Percentiles rank a stretch among this genome's conserved stretches.
phyloP scores from a whole-genome alignment of 2,113 vertebrate species.

The Athene cunicularia region DNA sequence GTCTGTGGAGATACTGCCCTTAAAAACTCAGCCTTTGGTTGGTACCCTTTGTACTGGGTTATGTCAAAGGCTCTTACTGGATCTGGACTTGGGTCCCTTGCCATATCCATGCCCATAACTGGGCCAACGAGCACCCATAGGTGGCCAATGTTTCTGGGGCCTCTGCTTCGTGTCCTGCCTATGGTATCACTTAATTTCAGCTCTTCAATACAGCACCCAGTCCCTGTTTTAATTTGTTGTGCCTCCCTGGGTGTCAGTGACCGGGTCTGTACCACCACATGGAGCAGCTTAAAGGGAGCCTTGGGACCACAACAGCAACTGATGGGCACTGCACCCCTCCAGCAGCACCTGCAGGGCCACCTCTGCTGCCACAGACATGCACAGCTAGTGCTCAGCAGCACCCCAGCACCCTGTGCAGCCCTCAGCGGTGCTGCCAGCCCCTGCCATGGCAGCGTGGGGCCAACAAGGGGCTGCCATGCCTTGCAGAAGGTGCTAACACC shows the following conservation, averaged over 20 bases:
- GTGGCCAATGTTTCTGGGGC: neutral
- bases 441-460: rapidly evolving
- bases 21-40: neutral
- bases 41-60: neutral
- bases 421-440: rapidly evolving
- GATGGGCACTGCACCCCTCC: rapidly evolving
- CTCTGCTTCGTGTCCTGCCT: neutral
- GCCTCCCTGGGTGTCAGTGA: neutral
- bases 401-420: neutral
- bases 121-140: neutral
- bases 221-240: neutral
- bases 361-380: rapidly evolving
- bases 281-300: rapidly evolving
- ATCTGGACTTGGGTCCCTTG: neutral
- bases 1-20: neutral
- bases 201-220: neutral
- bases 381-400: rapidly evolving
- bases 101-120: rapidly evolving
- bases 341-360: neutral
- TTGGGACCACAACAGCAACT: rapidly evolving
- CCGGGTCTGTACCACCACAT: rapidly evolving
- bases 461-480: rapidly evolving
- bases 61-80: neutral
- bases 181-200: neutral
- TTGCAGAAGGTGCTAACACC: neutral